These are phyloP conservation scores for Gymnothorax reevesii DNA, from an alignment of 2,797 vertebrate species.

Conservation along the genomic window DNA sequence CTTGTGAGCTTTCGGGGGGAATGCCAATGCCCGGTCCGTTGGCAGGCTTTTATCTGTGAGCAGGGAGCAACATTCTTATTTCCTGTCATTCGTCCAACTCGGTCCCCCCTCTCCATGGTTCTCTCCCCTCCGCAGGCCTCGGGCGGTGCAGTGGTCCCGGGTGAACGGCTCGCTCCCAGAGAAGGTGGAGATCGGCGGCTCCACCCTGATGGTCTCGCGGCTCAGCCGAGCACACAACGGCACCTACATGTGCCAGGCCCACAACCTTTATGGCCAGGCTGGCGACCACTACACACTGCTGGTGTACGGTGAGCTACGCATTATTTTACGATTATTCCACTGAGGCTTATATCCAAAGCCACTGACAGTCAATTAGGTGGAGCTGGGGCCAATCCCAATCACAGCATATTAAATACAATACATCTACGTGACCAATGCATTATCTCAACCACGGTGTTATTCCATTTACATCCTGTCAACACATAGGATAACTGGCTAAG, in stretches of 20 bases:
- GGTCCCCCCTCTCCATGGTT: not conserved
- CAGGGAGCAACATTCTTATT: not conserved
- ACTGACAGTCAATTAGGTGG: too few relatives aligned
- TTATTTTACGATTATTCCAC: too few relatives aligned
- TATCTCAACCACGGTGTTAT: too few relatives aligned
- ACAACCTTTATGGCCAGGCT: constrained; percentile 85
- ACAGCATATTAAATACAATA: too few relatives aligned
- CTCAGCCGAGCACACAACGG: constrained; percentile 87
- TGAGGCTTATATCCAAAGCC: too few relatives aligned
- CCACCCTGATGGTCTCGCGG: constrained; percentile 79
- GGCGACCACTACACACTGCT: constrained; percentile 86
- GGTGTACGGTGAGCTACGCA: constrained; percentile 83
- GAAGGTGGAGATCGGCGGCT: constrained; percentile 79
- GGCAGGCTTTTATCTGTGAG: not conserved
- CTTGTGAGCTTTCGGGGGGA: too few relatives aligned
- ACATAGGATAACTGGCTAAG: too few relatives aligned
- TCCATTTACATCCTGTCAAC: too few relatives aligned
- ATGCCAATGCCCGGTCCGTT: too few relatives aligned
- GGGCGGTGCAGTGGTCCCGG: constrained; percentile 83
- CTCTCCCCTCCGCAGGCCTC: constrained; percentile 67
- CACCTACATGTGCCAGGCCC: constrained; percentile 87
- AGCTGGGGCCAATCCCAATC: too few relatives aligned
- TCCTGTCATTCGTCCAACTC: not conserved
- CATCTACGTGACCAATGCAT: too few relatives aligned
- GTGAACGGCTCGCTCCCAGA: constrained; percentile 87